These are phyloP conservation scores for Pogonognathellus flavescens DNA, from an alignment of 1,140 invertebrate species.

Conservation along the genomic window DNA sequence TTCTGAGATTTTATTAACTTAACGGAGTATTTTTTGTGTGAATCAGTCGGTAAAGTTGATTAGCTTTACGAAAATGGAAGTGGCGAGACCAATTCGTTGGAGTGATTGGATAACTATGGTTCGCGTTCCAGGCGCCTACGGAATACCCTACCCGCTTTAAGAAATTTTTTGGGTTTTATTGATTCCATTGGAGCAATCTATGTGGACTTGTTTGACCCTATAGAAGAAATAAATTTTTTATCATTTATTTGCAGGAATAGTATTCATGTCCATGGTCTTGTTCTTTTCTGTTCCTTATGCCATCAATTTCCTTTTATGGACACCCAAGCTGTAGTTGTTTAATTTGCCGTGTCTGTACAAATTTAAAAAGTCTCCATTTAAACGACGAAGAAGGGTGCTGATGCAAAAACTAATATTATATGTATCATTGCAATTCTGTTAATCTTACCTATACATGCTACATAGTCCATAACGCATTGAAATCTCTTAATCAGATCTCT, in stretches of 20 bases:
- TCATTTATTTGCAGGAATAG: conserved; percentile 51
- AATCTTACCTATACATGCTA: conserved; percentile 2
- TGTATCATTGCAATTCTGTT: conserved; percentile 5
- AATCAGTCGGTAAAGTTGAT: too few species aligned
- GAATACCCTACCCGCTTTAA: conserved; percentile 10
- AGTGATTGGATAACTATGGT: conserved; percentile 33
- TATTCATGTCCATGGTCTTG: conserved; percentile 50
- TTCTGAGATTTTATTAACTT: too few species aligned
- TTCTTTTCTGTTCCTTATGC: conserved; percentile 34
- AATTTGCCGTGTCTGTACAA: conserved; percentile 50
- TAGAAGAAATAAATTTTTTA: conserved; percentile 57
- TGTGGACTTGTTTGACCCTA: conserved; percentile 51
- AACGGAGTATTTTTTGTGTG: too few species aligned
- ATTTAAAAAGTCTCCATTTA: conserved; percentile 46
- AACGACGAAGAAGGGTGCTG: conserved; percentile 20
- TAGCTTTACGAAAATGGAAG: conserved; percentile 16
- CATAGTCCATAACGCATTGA: conserved; percentile 11
- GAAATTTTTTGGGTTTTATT: conserved; percentile 24
- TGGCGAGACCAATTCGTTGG: conserved; percentile 36
- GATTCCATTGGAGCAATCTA: conserved; percentile 21
- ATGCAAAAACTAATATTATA: not conserved
- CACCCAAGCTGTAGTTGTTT: conserved; percentile 55
- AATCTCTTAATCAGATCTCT: conserved; percentile 15
- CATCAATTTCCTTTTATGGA: conserved; percentile 54
- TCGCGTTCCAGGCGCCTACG: conserved; percentile 47